Base-by-base conservation (phyloP, 1,140 invertebrate genomes). In the Bombus picipes region DNA sequence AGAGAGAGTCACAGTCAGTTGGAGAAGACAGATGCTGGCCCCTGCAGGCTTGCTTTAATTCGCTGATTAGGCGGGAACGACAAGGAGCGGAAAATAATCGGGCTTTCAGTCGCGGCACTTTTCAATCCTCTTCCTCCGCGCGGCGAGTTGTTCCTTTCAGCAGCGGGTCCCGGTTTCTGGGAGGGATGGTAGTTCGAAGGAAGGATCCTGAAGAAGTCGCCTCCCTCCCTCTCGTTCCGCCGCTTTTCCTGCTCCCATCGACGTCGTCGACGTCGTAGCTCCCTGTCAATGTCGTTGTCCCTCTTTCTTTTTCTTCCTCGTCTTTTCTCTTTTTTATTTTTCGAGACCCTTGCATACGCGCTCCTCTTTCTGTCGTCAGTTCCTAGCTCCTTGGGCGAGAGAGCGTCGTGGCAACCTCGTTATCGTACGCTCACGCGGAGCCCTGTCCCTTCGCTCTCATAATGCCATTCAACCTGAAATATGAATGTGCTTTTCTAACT, bases 61-160 rank as follows among this genome's bases (percentile, higher is more conserved):
- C 92, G 91, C 93, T 94, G 94, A 94, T 94, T 94, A 94, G 93
- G 91, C 91, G 92, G 89, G 87, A 89, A 90, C 90, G 88, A 93
- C 93, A 91, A 94, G 91, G 90, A 94, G 89, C 90, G 91, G 92
- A 92, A 94, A 92, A 94, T 94, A 94, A 94, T 94, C 93, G 91
- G 90, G 87, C 92, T 94, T 94, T 92, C 91, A 91, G 86, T 76
- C 91, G 68, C 87, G 73, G 72, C 88, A 92, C 92, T 94, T 94
- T 92, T 94, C 92, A 93, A 92, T 92, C 90, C 92, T 91, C 92
- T 91, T 92, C 89, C 89, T 91, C 81, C 79, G 41, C 77, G 66
- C 47, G 73, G n/a, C 37, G 39, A 77, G 87, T 76, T 90, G 89
- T 88, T 87, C 87, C 70, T 89, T 91, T 91, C 87, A 88, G 77